Evolutionary conservation across 2,797 vertebrate genomes (phyloP).

Genomic region (Macroramphosus scolopax): DNA sequence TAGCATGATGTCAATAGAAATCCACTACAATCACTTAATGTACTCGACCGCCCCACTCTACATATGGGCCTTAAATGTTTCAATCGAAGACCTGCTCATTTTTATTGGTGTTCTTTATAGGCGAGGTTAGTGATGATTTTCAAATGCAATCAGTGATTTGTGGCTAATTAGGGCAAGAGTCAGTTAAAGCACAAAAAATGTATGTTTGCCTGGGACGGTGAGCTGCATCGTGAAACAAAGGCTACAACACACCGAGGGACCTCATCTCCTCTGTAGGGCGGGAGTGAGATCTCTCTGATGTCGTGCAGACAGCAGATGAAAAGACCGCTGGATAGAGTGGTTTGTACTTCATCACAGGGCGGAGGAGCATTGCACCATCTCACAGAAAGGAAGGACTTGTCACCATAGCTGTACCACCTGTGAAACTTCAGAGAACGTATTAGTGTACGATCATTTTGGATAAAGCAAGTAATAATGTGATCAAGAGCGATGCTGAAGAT

Average conservation of each 20-base stretch:
- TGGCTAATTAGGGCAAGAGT: conserved; percentile 65
- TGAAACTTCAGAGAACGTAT: too few species aligned
- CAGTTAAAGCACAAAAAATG: conserved; percentile 50
- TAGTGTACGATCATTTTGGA: too few species aligned
- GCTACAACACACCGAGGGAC: too few species aligned
- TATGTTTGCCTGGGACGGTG: conserved; percentile 35
- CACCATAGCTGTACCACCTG: too few species aligned
- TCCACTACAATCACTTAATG: conserved; percentile 70
- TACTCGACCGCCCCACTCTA: conserved; percentile 56
- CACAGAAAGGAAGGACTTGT: too few species aligned
- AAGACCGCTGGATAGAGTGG: too few species aligned
- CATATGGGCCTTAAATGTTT: conserved; percentile 64
- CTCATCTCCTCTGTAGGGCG: too few species aligned
- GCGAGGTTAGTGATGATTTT: conserved; percentile 68
- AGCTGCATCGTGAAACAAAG: conserved; percentile 28
- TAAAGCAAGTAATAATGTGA: conserved; percentile 25
- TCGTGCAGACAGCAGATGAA: too few species aligned
- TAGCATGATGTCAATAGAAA: conserved; percentile 63
- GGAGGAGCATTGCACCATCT: too few species aligned
- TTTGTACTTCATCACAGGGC: too few species aligned
- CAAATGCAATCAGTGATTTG: conserved; percentile 69
- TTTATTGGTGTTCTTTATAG: conserved; percentile 75
- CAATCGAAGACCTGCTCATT: conserved; percentile 67
- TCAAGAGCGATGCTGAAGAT: conserved; percentile 25
- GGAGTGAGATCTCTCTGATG: too few species aligned